Evolutionary conservation across 2,113 vertebrate genomes (phyloP).

Genomic region (Chloebia gouldiae): DNA sequence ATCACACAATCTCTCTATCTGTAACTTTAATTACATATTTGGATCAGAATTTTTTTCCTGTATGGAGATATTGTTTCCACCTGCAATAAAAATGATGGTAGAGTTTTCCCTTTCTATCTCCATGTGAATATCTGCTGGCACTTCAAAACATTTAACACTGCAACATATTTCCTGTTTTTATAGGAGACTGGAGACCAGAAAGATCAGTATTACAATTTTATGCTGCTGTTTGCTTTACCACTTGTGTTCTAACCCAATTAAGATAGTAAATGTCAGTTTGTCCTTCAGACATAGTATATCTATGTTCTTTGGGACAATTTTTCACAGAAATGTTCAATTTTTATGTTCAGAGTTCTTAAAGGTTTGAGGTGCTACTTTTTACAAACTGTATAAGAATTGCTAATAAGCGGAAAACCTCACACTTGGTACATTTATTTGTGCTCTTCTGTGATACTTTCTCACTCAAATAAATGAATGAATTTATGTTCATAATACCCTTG

Average conservation of each 20-base stretch:
- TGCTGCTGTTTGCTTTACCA: slow-evolving; percentile 36
- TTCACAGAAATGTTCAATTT: slow-evolving; percentile 4
- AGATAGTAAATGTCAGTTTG: slow-evolving; percentile 38
- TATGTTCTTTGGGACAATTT: neutral
- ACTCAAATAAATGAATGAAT: neutral
- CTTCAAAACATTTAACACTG: slow-evolving; percentile 12
- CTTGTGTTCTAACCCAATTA: neutral
- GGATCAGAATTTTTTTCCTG: slow-evolving; percentile 1
- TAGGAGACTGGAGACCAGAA: slow-evolving; percentile 20
- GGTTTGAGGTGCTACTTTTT: neutral
- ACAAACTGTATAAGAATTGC: neutral
- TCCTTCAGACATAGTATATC: neutral
- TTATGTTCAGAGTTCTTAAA: neutral
- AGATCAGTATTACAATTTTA: slow-evolving; percentile 31
- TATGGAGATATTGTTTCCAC: neutral
- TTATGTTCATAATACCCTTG: neutral
- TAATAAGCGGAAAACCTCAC: neutral
- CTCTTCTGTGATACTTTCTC: neutral
- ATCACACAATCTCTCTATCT: neutral
- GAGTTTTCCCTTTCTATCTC: slow-evolving; percentile 1
- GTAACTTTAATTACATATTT: slow-evolving; percentile 11
- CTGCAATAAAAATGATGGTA: slow-evolving; percentile 23
- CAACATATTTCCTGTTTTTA: slow-evolving; percentile 29
- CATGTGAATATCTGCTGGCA: neutral
- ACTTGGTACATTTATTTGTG: neutral